A percentile compares a stretch with the other conserved stretches of the same genome.
These are phyloP conservation scores for Luperina testacea DNA, from an alignment of 2,888 invertebrate genomes.

Conservation along the genomic window DNA sequence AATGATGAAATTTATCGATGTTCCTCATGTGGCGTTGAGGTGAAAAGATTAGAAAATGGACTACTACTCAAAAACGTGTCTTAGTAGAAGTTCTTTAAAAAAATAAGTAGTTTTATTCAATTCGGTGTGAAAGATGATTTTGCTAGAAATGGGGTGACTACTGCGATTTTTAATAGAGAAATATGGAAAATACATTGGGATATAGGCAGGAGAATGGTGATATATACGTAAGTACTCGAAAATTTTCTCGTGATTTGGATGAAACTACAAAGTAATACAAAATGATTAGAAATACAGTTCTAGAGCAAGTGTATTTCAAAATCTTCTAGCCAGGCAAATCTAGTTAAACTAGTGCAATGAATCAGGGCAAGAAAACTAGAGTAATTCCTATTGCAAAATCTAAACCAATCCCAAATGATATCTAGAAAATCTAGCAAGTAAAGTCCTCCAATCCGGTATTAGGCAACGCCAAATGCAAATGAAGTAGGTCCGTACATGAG, in stretches of 20 bases:
- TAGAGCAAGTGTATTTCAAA: conserved; percentile 2
- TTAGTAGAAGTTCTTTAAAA: neutral
- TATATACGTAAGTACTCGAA: too few species aligned
- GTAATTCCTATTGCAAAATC: neutral
- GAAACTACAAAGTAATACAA: neutral
- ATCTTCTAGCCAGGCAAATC: neutral
- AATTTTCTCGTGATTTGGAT: neutral
- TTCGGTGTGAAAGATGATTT: neutral
- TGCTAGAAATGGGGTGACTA: neutral
- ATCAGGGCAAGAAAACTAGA: conserved; percentile 19
- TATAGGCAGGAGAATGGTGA: neutral
- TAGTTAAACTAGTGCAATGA: neutral
- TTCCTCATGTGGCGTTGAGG: neutral
- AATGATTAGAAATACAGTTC: neutral
- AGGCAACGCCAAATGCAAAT: conserved; percentile 50
- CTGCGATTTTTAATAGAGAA: neutral
- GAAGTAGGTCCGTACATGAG: neutral
- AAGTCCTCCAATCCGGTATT: conserved; percentile 36
- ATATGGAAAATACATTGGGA: too few species aligned
- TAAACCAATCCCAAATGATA: conserved; percentile 14
- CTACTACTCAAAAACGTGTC: neutral
- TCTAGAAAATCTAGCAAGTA: conserved; percentile 32
- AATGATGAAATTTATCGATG: neutral
- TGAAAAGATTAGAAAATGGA: neutral
- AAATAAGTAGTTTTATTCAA: neutral